Base-by-base conservation (phyloP, 2,113 vertebrate genomes). In the Plecotus auritus region DNA sequence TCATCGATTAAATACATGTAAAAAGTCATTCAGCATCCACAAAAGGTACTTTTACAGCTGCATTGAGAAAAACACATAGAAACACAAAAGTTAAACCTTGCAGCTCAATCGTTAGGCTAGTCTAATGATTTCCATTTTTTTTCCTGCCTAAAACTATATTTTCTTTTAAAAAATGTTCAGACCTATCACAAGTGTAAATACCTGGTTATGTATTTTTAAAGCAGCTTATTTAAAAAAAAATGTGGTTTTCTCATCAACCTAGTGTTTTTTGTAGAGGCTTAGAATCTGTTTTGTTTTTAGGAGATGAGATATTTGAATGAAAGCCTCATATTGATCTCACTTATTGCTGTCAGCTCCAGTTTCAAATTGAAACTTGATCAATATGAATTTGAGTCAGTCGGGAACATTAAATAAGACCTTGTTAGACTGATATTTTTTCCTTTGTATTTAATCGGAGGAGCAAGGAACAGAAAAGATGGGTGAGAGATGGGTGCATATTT, bases 381-480 rank as follows among this genome's bases (percentile, higher is more conserved):
- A 51, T 64, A 73, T 76, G 40, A 95, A 88, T 93, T 89, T 77
- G 94, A 95, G 85, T 88, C 91, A 73, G 67, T 82, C 45, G 81
- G 51, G 59, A 93, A n/a, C 77, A 70, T 91, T 91, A 77, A 97
- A 91, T 80, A 95, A 96, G 95, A 88, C 2, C 59, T 85, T 80
- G 56, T 94, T 91, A 91, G 92, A 35, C 14, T 49, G 3, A 42
- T 78, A 72, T 35, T 70, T 95, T 94, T 95, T 86, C 37, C 72
- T 94, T 93, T 56, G 37, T 30, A 76, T 82, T 95, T 92, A 78
- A 88, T 92, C 94, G 83, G 61, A 88, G n/a, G 35, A n/a, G 30
- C 37, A 66, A 45, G 45, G 47, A 73, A 59, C 10, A 30, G 42
- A 49, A 70, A 69, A n/a, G 17, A 37, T 74, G 42, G 32, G 16